Percentiles rank a stretch among this genome's conserved stretches.
Evolutionary conservation across 2,797 vertebrate genomes (phyloP).

Genomic region (Mus spretus): DNA sequence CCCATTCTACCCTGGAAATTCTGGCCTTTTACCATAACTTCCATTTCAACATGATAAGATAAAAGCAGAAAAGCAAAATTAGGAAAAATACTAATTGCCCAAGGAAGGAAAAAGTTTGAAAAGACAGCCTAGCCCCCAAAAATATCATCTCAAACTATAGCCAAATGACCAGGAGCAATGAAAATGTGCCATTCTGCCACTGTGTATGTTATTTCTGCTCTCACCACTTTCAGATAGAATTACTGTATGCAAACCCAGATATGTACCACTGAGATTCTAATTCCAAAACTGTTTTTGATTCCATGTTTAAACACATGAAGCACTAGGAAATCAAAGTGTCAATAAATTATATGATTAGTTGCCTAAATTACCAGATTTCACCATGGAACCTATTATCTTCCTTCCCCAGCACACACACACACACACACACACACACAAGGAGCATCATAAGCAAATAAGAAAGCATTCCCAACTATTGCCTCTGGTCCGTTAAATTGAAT

Average conservation of each 20-base stretch:
- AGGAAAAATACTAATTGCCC: slow-evolving; percentile 17
- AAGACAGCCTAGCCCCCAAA: background rate
- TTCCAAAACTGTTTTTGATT: slow-evolving; percentile 43
- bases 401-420: too few species aligned
- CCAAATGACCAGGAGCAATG: slow-evolving; percentile 1
- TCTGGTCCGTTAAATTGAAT: background rate
- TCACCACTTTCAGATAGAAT: background rate
- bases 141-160: slow-evolving; percentile 42
- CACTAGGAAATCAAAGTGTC: slow-evolving; percentile 58
- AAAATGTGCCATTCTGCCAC: background rate
- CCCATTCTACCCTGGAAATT: background rate
- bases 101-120: slow-evolving; percentile 45
- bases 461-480: background rate
- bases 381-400: background rate
- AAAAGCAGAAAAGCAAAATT: slow-evolving; percentile 63
- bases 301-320: slow-evolving; percentile 27
- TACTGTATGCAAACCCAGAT: background rate
- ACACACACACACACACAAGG: background rate
- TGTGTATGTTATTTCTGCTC: background rate
- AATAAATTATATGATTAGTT: slow-evolving; percentile 31
- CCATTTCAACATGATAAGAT: background rate
- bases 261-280: slow-evolving; percentile 27
- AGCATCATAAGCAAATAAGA: slow-evolving; percentile 16
- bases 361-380: slow-evolving; percentile 30
- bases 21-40: slow-evolving; percentile 7